Evolutionary conservation across 2,113 vertebrate genomes (phyloP).

Genomic region (Tychaedon coryphoeus): DNA sequence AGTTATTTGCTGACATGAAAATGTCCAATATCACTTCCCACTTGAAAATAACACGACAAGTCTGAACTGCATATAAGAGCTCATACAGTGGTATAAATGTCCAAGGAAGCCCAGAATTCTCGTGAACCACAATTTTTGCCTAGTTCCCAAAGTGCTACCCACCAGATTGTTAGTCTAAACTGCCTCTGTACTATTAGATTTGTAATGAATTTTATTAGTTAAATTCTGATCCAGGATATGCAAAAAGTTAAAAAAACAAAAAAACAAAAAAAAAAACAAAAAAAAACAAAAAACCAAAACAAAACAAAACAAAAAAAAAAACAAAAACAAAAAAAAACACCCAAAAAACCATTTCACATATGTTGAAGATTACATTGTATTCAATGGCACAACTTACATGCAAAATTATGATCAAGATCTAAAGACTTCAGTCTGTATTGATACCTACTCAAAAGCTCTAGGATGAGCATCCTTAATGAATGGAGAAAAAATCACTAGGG

Average conservation of each 20-base stretch:
- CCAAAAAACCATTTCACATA: not conserved
- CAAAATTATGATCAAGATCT: not conserved
- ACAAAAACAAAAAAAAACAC: too few relatives aligned
- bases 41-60: not conserved
- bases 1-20: constrained; percentile 16
- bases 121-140: not conserved
- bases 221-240: not conserved
- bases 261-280: too few relatives aligned
- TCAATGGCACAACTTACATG: not conserved
- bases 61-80: not conserved
- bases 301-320: too few relatives aligned
- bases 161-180: not conserved
- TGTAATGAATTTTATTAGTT: not conserved
- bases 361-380: not conserved
- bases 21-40: not conserved
- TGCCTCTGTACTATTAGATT: not conserved
- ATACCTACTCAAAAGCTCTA: not conserved
- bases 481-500: not conserved
- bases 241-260: not conserved
- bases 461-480: not conserved
- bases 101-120: not conserved
- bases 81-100: not conserved
- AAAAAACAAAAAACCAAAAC: too few relatives aligned
- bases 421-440: not conserved
- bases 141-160: not conserved